phyloP scores from a whole-genome alignment of 2,888 invertebrate species.

The Cryptocephalus moraei region DNA sequence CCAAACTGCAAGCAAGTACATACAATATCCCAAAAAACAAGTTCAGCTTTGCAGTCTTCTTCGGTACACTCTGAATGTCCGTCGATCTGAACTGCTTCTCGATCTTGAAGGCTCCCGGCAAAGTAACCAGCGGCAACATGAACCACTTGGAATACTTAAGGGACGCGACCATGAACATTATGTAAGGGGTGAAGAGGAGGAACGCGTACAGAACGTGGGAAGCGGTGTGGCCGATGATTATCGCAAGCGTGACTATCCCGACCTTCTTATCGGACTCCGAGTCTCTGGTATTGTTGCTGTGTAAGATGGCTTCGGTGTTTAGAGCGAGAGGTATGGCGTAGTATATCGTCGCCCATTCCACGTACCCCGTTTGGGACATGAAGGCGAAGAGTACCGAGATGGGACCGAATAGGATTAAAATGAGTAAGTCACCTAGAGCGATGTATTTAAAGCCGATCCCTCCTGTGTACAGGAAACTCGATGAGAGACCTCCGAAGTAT shows the following conservation, averaged over 20 bases:
- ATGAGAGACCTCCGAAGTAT: constrained; percentile 90
- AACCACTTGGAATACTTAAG: constrained; percentile 82
- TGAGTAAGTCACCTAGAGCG: constrained; percentile 84
- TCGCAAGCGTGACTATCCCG: constrained; percentile 91
- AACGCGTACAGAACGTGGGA: constrained; percentile 87
- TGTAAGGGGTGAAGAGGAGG: constrained; percentile 83
- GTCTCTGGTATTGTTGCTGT: constrained; percentile 91
- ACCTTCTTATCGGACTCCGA: constrained; percentile 78
- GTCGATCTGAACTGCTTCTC: constrained; percentile 79
- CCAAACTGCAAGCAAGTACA: constrained; percentile 70
- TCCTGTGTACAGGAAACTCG: constrained; percentile 93
- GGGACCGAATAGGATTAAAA: constrained; percentile 88
- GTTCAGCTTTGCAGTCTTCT: constrained; percentile 82
- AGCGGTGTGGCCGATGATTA: constrained; percentile 80
- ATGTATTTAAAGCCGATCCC: constrained; percentile 94
- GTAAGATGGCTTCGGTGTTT: constrained; percentile 90
- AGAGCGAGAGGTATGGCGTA: constrained; percentile 90
- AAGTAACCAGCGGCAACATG: constrained; percentile 75
- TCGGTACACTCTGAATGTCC: constrained; percentile 72
- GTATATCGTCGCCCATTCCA: constrained; percentile 85
- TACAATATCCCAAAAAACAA: constrained; percentile 86
- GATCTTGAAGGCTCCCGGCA: constrained; percentile 81
- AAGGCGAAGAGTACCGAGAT: constrained; percentile 89
- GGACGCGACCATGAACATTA: constrained; percentile 76
- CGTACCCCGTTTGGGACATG: constrained; percentile 81